Evolutionary conservation across 1,140 invertebrate genomes (phyloP), one percentile per base, ranked within the genome.

Genomic region (Latrodectus geometricus): DNA sequence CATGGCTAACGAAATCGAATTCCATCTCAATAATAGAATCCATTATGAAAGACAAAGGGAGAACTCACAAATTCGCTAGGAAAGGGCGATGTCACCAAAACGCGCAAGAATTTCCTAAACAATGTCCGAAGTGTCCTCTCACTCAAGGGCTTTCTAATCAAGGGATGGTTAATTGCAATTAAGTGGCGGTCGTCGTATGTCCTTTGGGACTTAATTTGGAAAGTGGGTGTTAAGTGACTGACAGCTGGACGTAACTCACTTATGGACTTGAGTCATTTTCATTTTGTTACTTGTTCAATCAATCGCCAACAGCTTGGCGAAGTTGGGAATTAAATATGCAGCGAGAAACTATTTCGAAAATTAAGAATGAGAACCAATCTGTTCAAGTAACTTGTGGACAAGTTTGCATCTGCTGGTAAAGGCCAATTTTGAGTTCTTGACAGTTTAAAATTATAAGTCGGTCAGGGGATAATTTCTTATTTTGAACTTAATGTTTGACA

Each of bases 211-310:
- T 23, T 73, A 35, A 49, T 73, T 73, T 49, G 35, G 49, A n/a
- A 74, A 65, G 70, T 74, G 80, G 70, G 80, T 82, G 80, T 74
- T 83, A 83, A 83, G 68, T 73, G 70, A 68, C 17, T 72, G 79
- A 81, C 79, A 81, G 69, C 79, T 72, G 50, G 79, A 81, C 17
- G 66, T 81, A 81, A 81, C 68, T 81, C 79, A 81, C 21, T 81
- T 81, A 74, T 69, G 23, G 80, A 61, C 54, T 61, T 83, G 68
- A 50, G 80, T 83, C 80, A 83, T 48, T 69, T n/a, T 69, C 68
- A 69, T n/a, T 74, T 48, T 20, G 9, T 11, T 12, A 12, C n/a
- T 20, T n/a, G 23, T n/a, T 23, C 23, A 21, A 35, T 21, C 17
- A 20, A 8, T 35, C 68, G 68, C n/a, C 12, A 8, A 35, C 61